Evolutionary conservation across 2,113 vertebrate species (phyloP).

Genomic region (Trematocara variabile): DNA sequence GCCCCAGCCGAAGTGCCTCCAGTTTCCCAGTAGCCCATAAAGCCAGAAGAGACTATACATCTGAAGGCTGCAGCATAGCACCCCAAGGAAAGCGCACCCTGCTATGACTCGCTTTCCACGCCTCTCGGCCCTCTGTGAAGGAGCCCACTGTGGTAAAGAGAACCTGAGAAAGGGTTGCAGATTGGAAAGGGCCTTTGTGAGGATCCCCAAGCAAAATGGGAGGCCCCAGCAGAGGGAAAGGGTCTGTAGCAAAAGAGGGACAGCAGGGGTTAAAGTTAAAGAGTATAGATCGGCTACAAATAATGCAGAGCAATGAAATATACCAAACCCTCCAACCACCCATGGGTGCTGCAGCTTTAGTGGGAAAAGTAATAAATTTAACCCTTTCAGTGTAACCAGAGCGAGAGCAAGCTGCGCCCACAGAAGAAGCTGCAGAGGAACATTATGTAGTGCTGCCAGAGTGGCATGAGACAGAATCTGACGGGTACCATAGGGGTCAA

Average conservation of each 20-base stretch:
- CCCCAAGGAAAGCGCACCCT: constrained; percentile 69
- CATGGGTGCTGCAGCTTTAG: constrained; percentile 62
- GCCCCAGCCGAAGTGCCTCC: constrained; percentile 78
- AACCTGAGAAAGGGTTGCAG: constrained; percentile 34
- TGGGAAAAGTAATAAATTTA: constrained; percentile 67
- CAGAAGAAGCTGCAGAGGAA: constrained; percentile 80
- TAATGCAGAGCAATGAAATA: constrained; percentile 64
- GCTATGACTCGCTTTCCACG: constrained; percentile 33
- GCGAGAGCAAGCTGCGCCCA: constrained; percentile 75
- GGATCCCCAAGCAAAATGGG: constrained; percentile 73
- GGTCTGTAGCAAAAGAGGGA: constrained; percentile 78
- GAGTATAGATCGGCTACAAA: constrained; percentile 76
- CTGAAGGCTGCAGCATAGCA: constrained; percentile 81
- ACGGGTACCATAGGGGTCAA: constrained; percentile 82
- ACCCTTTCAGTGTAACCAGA: constrained; percentile 70
- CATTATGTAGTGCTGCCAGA: constrained; percentile 77
- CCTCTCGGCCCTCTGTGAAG: constrained; percentile 26
- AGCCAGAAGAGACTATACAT: constrained; percentile 82
- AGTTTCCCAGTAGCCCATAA: constrained; percentile 76
- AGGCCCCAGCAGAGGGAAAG: constrained; percentile 77
- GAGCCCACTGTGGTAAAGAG: constrained; percentile 29
- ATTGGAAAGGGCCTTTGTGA: constrained; percentile 70
- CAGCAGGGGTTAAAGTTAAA: constrained; percentile 15
- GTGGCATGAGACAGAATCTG: constrained; percentile 66
- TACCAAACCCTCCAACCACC: constrained; percentile 60